Conservation (phyloP, 2,888 invertebrate genomes). For the Drosophila gaucha region DNA sequence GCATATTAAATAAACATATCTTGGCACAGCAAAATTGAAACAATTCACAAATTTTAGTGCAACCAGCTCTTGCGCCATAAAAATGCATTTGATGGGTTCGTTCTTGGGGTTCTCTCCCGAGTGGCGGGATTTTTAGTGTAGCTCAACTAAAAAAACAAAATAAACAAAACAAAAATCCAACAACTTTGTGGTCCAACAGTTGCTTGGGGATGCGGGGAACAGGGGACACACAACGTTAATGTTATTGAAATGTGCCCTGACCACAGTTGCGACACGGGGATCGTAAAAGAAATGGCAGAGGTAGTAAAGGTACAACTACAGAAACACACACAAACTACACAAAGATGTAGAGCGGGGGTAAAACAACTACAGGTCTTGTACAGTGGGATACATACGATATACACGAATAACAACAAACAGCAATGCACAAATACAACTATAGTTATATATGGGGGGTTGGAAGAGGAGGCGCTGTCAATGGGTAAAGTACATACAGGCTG, state of each 20-base stretch:
- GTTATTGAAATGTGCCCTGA: conserved; percentile 69
- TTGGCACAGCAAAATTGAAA: conserved; percentile 36
- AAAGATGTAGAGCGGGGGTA: conserved; percentile 14
- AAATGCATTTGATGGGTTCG: conserved; percentile 54
- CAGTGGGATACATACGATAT: conserved; percentile 38
- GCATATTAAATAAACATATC: conserved; percentile 55
- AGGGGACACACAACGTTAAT: conserved; percentile 54
- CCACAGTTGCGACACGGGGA: conserved; percentile 52
- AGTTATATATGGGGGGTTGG: not conserved
- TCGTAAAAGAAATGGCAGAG: conserved; percentile 69
- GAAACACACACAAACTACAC: conserved; percentile 61
- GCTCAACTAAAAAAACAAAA: conserved; percentile 17
- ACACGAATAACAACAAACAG: conserved; percentile 81
- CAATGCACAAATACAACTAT: conserved; percentile 57
- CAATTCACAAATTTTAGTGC: conserved; percentile 59
- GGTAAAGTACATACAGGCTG: conserved; percentile 3
- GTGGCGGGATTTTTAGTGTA: conserved; percentile 54
- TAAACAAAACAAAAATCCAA: conserved; percentile 16
- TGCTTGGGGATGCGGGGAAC: conserved; percentile 37
- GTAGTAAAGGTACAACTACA: conserved; percentile 59
- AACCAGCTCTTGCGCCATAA: conserved; percentile 45
- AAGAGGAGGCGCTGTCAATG: not conserved
- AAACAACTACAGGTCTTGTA: conserved; percentile 23
- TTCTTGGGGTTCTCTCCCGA: conserved; percentile 18
- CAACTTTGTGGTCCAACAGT: conserved; percentile 60